Conservation (phyloP, 2,888 invertebrate species). For the Drosophila melanosoma region DNA sequence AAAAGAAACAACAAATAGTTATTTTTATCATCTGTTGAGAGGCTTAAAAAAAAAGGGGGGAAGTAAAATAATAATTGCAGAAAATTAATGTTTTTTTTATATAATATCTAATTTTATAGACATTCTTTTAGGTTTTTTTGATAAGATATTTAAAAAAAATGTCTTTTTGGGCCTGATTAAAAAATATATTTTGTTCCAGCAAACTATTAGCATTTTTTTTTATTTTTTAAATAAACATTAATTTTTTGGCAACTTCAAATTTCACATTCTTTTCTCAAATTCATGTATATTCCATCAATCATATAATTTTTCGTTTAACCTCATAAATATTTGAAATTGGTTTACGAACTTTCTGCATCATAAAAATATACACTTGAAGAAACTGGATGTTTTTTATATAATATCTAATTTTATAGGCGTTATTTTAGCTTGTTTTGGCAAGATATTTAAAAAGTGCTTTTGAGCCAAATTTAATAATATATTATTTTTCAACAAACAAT, state of each 20-base stretch:
- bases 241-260: too few species aligned
- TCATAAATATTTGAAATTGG: background rate
- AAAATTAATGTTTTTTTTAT: too few species aligned
- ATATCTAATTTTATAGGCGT: background rate
- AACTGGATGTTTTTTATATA: background rate
- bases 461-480: background rate
- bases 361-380: background rate
- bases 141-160: too few species aligned
- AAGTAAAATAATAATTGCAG: background rate
- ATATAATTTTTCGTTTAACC: background rate
- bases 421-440: background rate
- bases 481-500: background rate
- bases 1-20: constrained; percentile 33
- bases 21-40: background rate
- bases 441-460: background rate
- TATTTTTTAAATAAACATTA: too few species aligned
- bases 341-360: background rate
- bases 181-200: too few species aligned
- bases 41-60: background rate
- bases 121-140: too few species aligned
- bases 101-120: too few species aligned
- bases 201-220: background rate
- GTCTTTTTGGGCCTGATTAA: too few species aligned
- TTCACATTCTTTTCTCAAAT: too few species aligned
- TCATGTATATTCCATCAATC: background rate